A percentile compares a stretch with the other conserved stretches of the same genome.
phyloP scores from a whole-genome alignment of 2,113 vertebrate genomes.

The Vidua macroura region DNA sequence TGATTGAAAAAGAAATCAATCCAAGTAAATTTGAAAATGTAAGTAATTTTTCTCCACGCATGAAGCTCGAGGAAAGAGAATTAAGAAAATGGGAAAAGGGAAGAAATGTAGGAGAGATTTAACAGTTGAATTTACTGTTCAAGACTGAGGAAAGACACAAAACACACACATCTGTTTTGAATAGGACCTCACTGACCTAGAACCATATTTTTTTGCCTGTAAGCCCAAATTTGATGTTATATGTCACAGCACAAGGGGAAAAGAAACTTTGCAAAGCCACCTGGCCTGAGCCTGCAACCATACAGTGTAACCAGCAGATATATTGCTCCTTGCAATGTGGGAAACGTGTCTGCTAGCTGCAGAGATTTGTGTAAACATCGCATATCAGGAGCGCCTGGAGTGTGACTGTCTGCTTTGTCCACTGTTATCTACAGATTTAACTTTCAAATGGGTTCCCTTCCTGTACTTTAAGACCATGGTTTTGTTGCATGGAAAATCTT shows the following conservation, averaged over 20 bases:
- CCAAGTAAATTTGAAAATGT: slow-evolving; percentile 84
- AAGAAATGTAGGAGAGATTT: background rate
- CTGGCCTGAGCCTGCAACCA: background rate
- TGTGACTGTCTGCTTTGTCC: background rate
- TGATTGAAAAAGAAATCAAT: slow-evolving; percentile 85
- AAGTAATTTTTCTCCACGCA: slow-evolving; percentile 51
- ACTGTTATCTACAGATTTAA: background rate
- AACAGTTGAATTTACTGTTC: background rate
- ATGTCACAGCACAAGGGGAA: background rate
- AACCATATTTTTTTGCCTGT: background rate
- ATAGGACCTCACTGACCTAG: background rate
- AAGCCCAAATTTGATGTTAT: background rate
- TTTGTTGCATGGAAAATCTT: background rate
- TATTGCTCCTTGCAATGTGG: background rate
- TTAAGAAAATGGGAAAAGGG: background rate
- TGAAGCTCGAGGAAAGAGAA: background rate
- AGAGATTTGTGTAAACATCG: background rate
- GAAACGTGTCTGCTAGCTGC: background rate
- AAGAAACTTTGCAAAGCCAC: background rate
- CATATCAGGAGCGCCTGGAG: background rate
- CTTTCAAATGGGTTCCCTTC: background rate
- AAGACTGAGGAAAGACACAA: background rate
- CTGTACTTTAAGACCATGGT: background rate
- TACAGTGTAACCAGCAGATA: background rate
- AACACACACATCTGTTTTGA: background rate